Base-by-base conservation (phyloP, 2,797 vertebrate genomes). In the Molossus alvarezi region DNA sequence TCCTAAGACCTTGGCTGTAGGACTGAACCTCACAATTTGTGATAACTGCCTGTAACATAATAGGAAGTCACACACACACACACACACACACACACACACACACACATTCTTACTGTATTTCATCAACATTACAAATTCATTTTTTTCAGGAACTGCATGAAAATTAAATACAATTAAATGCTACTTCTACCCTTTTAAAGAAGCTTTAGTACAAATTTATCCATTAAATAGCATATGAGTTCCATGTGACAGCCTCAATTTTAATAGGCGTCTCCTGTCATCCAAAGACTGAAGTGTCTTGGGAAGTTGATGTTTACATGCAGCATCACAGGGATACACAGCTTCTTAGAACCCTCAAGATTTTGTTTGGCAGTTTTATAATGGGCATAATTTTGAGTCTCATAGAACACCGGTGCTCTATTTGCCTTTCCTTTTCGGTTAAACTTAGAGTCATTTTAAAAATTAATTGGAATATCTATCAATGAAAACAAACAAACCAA, bases 381-480 rank as follows among this genome's bases (percentile, higher is more conserved):
- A 12, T 18, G 58, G 13, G 75, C 23, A 23, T 76, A 57, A 87
- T 88, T 94, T 95, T 95, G 33, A 96, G 27, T 0, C 18, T 67
- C 20, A 75, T 33, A 45, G 27, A 92, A 86, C 1, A 55, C 2
- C 10, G 55, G 6, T 75, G 6, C 4, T 75, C 95, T 87, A 77
- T 86, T 91, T 91, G 17, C 3, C 76, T 89, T 96, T 95, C 1
- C 0, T 71, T 67, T 88, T 67, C 60, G 6, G 3, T 75, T 76
- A 89, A 90, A 89, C 3, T 62, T 75, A 65, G 13, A 17, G 25
- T 51, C 10, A 80, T 58, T 11, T 64, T 41, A 53, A 51, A 75
- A 51, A 62, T 45, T 92, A 64, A 55, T 13, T 64, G 12, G 88
- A 85, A 37, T 64, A 88, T 2, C 3, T 51, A 73, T 57, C 9